These are phyloP conservation scores for Hirtodrosophila confusa DNA, from an alignment of 2,888 invertebrate species.

Conservation along the genomic window DNA sequence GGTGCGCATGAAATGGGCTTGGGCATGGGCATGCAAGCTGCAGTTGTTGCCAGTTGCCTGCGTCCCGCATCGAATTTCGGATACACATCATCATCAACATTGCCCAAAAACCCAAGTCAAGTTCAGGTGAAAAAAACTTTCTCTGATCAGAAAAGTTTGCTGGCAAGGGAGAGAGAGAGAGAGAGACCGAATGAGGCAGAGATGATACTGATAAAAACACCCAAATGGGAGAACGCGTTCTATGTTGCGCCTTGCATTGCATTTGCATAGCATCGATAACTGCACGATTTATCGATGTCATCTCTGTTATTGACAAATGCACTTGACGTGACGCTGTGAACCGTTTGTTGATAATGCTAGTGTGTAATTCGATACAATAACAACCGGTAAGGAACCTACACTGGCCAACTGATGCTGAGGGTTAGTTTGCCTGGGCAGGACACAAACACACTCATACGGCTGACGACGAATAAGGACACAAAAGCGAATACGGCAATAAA, in stretches of 20 bases:
- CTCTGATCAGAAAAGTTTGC: conserved; percentile 44
- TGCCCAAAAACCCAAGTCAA: conserved; percentile 12
- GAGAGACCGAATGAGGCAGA: conserved; percentile 1
- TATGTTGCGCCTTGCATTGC: conserved; percentile 7
- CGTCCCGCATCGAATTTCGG: conserved; percentile 74
- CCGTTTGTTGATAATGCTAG: conserved; percentile 11
- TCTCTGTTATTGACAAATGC: conserved; percentile 27
- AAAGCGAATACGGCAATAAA: conserved; percentile 59
- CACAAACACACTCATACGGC: conserved; percentile 17
- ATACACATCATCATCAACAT: conserved; percentile 39
- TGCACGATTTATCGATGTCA: conserved; percentile 29
- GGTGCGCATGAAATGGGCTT: conserved; percentile 24
- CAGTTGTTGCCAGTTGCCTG: conserved; percentile 49
- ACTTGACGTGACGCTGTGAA: conserved; percentile 33
- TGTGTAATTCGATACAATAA: conserved; percentile 46
- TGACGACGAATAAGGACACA: conserved; percentile 71
- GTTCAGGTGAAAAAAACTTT: conserved; percentile 42
- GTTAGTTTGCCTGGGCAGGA: conserved; percentile 43
- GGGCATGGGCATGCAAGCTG: conserved; percentile 28
- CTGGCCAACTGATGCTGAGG: conserved; percentile 35
- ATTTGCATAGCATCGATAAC: conserved; percentile 25
- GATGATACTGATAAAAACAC: conserved; percentile 33
- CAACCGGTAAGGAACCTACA: conserved; percentile 47
- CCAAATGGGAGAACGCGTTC: conserved; percentile 1
- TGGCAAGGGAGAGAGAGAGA: not conserved